Conservation (phyloP, 2,797 vertebrate genomes). For the Notolabrus celidotus region DNA sequence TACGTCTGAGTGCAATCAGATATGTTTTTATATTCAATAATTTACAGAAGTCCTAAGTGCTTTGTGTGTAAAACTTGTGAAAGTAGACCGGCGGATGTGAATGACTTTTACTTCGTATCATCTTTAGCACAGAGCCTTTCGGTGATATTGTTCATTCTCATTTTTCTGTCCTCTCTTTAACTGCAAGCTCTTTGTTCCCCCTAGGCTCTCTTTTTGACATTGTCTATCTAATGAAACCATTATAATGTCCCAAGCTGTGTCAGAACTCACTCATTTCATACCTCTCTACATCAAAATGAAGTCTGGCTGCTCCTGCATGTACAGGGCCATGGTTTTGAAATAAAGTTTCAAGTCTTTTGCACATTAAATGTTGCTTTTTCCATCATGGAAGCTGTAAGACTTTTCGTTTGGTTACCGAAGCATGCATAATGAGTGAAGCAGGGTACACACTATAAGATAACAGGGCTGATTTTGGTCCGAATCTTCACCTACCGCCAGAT, state of each 20-base stretch:
- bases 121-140: conserved; percentile 1
- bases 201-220: conserved; percentile 17
- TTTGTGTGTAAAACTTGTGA: conserved; percentile 10
- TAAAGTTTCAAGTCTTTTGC: not conserved
- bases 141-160: conserved; percentile 27
- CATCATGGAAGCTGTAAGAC: too few species aligned
- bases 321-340: not conserved
- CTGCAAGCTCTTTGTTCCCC: conserved; percentile 27
- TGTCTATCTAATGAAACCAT: conserved; percentile 30
- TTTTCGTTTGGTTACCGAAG: too few species aligned
- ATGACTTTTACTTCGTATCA: conserved; percentile 2
- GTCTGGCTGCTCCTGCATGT: not conserved
- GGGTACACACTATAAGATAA: too few species aligned
- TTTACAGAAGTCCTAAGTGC: not conserved
- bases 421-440: too few species aligned
- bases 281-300: conserved; percentile 35
- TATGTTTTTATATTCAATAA: conserved; percentile 10
- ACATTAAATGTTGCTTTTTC: not conserved
- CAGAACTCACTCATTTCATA: conserved; percentile 18
- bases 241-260: conserved; percentile 33
- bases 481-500: too few species aligned
- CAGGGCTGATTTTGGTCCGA: too few species aligned
- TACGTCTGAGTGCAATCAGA: not conserved
- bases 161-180: conserved; percentile 12
- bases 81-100: not conserved